A percentile compares a stretch with the other conserved stretches of the same genome.
These are phyloP conservation scores for Trissolcus brochymenae DNA, from an alignment of 2,888 invertebrate species.

Conservation along the genomic window DNA sequence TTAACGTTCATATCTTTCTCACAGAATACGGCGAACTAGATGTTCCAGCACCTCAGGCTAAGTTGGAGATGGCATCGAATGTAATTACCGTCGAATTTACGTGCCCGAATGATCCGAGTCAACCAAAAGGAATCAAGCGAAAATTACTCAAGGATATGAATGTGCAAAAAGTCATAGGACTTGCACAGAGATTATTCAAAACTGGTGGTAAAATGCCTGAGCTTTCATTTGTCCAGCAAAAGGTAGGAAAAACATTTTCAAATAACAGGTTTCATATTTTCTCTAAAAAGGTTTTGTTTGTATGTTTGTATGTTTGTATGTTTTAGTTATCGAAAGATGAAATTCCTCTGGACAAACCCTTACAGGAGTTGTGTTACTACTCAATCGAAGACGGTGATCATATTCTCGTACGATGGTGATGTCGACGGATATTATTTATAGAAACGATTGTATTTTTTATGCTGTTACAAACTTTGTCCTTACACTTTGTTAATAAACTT, in stretches of 20 bases:
- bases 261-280: not conserved
- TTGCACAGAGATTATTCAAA: slow-evolving; percentile 86
- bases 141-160: slow-evolving; percentile 87
- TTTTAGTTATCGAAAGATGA: slow-evolving; percentile 81
- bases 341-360: slow-evolving; percentile 87
- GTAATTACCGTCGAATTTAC: slow-evolving; percentile 79
- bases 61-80: slow-evolving; percentile 79
- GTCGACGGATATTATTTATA: slow-evolving; percentile 67
- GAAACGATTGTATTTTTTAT: slow-evolving; percentile 69
- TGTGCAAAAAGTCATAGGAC: slow-evolving; percentile 88
- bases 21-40: slow-evolving; percentile 86
- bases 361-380: slow-evolving; percentile 89
- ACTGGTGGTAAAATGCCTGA: slow-evolving; percentile 76
- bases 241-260: slow-evolving; percentile 68
- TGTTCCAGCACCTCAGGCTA: slow-evolving; percentile 83
- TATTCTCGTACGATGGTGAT: slow-evolving; percentile 83
- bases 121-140: slow-evolving; percentile 79
- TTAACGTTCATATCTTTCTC: not conserved
- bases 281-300: not conserved
- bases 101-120: slow-evolving; percentile 77
- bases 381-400: slow-evolving; percentile 90
- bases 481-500: slow-evolving; percentile 72
- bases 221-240: slow-evolving; percentile 74
- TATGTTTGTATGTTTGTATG: slow-evolving; percentile 3
- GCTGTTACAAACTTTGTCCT: slow-evolving; percentile 69